A percentile compares a stretch with the other conserved stretches of the same genome.
Conservation (phyloP, 2,888 invertebrate genomes). For the Theretra japonica region DNA sequence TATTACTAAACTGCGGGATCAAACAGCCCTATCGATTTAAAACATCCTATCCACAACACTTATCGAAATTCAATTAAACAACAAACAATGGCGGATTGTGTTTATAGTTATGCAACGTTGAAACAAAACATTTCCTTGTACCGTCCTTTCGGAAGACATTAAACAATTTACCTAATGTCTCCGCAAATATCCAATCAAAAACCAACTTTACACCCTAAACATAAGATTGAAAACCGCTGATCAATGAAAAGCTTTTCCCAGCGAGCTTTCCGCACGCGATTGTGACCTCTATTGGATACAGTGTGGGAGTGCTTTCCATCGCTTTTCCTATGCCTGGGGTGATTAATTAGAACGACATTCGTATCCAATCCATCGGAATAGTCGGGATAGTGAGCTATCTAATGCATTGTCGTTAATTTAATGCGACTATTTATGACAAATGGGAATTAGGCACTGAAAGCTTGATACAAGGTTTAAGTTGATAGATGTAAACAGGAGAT, state of each 20-base stretch:
- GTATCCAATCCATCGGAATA: conserved; percentile 86
- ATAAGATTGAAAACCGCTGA: conserved; percentile 67
- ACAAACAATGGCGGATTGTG: conserved; percentile 43
- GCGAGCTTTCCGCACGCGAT: conserved; percentile 30
- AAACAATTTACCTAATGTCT: conserved; percentile 78
- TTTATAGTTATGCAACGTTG: conserved; percentile 48
- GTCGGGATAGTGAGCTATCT: conserved; percentile 81
- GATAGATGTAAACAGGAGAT: conserved; percentile 53
- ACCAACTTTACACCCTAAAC: conserved; percentile 50
- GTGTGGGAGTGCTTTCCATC: neutral
- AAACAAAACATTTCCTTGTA: conserved; percentile 71
- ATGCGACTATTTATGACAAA: conserved; percentile 81
- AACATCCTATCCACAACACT: conserved; percentile 7
- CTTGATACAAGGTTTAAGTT: conserved; percentile 50
- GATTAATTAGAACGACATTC: conserved; percentile 47
- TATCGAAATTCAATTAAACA: conserved; percentile 40
- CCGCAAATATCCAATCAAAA: conserved; percentile 43
- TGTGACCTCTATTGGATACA: conserved; percentile 17
- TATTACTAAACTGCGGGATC: neutral
- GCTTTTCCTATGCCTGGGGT: conserved; percentile 44
- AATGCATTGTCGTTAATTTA: conserved; percentile 84
- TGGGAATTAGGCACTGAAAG: conserved; percentile 68
- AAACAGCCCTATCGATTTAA: conserved; percentile 14
- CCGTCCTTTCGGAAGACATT: conserved; percentile 75
- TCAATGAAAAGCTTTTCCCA: conserved; percentile 32